These are phyloP conservation scores for Colius striatus DNA, from an alignment of 2,113 vertebrate genomes.

Conservation along the genomic window DNA sequence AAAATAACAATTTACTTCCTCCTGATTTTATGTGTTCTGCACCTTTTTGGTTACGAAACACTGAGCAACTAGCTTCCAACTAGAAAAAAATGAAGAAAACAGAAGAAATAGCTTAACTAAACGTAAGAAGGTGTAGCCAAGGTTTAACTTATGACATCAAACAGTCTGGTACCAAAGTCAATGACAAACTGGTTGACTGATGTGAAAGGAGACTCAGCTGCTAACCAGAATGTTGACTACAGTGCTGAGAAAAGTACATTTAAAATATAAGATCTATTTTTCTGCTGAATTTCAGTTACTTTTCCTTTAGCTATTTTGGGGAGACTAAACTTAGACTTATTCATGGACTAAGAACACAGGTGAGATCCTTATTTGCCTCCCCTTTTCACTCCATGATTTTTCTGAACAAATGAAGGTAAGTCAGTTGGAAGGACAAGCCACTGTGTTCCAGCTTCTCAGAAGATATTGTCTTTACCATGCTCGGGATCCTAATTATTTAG, in stretches of 20 bases:
- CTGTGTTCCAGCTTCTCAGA: not conserved
- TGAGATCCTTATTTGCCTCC: conserved; percentile 5
- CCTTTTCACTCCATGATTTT: not conserved
- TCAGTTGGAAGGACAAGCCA: not conserved
- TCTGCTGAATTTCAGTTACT: not conserved
- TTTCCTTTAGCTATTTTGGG: conserved; percentile 8
- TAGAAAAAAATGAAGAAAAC: not conserved
- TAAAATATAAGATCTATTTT: not conserved
- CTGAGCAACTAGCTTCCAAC: not conserved
- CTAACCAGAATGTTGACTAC: not conserved
- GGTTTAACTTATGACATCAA: not conserved
- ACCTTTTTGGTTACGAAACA: not conserved
- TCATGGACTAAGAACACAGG: conserved; percentile 22
- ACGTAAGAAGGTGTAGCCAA: not conserved
- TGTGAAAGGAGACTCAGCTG: not conserved
- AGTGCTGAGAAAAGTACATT: not conserved
- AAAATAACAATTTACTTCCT: conserved; percentile 25
- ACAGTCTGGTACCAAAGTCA: not conserved
- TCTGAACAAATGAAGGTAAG: not conserved
- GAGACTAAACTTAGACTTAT: conserved; percentile 32
- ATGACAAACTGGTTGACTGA: not conserved
- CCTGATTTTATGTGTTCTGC: not conserved
- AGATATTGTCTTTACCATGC: not conserved
- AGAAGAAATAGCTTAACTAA: not conserved
- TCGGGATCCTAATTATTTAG: not conserved